Evolutionary conservation across 2,888 invertebrate species (phyloP).

Genomic region (Atherix ibis): DNA sequence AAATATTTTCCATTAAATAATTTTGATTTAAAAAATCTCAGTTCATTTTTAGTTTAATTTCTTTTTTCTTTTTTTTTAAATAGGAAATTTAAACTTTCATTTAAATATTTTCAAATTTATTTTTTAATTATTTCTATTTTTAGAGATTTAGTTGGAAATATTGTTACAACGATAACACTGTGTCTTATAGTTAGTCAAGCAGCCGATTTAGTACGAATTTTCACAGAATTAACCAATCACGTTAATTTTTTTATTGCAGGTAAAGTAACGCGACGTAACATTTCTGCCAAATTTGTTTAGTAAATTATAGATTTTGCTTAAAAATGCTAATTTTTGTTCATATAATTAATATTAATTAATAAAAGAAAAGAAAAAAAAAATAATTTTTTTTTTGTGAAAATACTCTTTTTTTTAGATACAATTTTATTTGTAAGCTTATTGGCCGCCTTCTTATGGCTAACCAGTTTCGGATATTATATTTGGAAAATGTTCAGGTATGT

Average conservation of each 20-base stretch:
- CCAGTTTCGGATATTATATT: slow-evolving; percentile 71
- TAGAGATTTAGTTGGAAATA: slow-evolving; percentile 64
- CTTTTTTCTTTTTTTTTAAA: no score
- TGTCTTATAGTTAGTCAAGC: slow-evolving; percentile 63
- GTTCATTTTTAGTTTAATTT: no score
- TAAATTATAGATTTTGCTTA: background rate
- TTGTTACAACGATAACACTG: slow-evolving; percentile 63
- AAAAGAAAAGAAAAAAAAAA: no score
- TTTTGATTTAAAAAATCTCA: no score
- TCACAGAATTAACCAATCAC: slow-evolving; percentile 66
- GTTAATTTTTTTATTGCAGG: slow-evolving; percentile 67
- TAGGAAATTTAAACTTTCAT: background rate
- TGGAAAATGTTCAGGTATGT: slow-evolving; percentile 71
- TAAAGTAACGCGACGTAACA: slow-evolving; percentile 24
- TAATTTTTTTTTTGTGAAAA: slow-evolving; percentile 4
- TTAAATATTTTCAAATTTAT: no score
- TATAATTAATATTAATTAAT: no score
- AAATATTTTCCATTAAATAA: background rate
- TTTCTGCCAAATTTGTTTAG: background rate
- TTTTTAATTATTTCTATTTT: slow-evolving; percentile 1
- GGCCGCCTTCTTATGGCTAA: slow-evolving; percentile 75
- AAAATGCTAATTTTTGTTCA: no score
- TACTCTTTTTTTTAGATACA: slow-evolving; percentile 44
- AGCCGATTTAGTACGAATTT: slow-evolving; percentile 61
- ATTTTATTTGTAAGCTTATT: slow-evolving; percentile 59